A percentile compares a stretch with the other conserved stretches of the same genome.
Conservation (phyloP, 2,797 vertebrate genomes). For the Tenualosa thibaudeaui region DNA sequence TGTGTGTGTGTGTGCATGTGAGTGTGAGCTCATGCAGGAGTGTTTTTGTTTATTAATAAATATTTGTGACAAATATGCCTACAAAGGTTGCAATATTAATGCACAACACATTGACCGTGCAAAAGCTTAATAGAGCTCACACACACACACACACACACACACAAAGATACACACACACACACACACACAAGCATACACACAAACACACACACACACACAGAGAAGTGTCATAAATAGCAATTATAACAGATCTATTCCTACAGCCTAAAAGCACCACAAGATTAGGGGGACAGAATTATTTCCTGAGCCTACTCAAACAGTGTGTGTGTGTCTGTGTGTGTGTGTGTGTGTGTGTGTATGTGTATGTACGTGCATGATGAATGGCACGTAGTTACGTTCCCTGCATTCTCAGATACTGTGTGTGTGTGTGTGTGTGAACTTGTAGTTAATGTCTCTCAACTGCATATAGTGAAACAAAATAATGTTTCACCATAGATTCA, state of each 20-base stretch:
- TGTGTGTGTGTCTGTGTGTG: background rate
- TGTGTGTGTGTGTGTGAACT: no score
- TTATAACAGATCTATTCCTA: background rate
- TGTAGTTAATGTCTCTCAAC: no score
- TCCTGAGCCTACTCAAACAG: no score
- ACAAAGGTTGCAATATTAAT: background rate
- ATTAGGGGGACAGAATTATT: no score
- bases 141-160: background rate
- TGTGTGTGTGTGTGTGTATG: constrained; percentile 27
- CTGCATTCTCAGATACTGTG: no score
- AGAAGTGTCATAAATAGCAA: background rate
- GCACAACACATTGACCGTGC: background rate
- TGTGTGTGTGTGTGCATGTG: background rate
- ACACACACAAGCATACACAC: background rate
- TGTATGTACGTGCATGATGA: background rate
- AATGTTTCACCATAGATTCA: no score
- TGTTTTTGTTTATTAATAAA: background rate
- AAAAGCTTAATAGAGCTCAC: background rate
- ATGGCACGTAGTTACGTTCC: no score
- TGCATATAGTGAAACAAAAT: no score
- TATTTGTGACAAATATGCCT: background rate
- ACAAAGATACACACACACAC: background rate
- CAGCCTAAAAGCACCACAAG: background rate
- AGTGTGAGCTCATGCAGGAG: background rate
- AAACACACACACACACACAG: background rate